Evolutionary conservation across 2,113 vertebrate genomes (phyloP), one percentile per base, ranked within the genome.

Genomic region (Excalfactoria chinensis): DNA sequence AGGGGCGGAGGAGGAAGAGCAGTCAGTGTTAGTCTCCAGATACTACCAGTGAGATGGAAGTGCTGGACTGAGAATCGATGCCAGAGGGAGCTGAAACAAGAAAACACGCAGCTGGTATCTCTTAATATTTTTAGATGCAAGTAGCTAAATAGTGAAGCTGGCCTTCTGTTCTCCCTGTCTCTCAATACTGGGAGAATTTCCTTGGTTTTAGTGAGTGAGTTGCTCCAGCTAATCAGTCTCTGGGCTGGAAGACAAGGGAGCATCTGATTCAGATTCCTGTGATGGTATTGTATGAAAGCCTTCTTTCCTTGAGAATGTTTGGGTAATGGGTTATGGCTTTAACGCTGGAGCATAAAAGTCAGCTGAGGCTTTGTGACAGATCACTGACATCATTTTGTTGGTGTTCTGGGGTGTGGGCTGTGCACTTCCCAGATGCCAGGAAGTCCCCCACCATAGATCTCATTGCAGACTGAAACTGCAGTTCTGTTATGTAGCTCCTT

Each of bases 21-120:
- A 85, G 84, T 76, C n/a, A 7, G 84, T 37, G 67, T 40, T 83
- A 66, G 17, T 1, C 63, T 72, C 78, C 68, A 25, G 91, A 13
- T 89, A 68, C 85, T 71, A 56, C 40, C 62, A 81, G 70, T 5
- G 73, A 80, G 84, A 78, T 88, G 63, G 46, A 75, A 86, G 85
- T 82, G 20, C 91, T 22, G 55, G 43, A 9, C 94, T 92, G 74
- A 79, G 69, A 87, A 90, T 72, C 37, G 44, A 53, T 89, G 76
- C 89, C 81, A 69, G 81, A 95, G 80, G 88, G 80, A 67, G 40
- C 77, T 94, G 96, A 59, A 81, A 62, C 22, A 83, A 69, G 89
- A 62, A 94, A 84, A 96, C 74, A 95, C 2, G 5, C 70, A 79
- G 89, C 80, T 66, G 78, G 88, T 59, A 59, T 66, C 56, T 49